Conservation (phyloP, 2,888 invertebrate genomes). For the Ephialtes manifestator region DNA sequence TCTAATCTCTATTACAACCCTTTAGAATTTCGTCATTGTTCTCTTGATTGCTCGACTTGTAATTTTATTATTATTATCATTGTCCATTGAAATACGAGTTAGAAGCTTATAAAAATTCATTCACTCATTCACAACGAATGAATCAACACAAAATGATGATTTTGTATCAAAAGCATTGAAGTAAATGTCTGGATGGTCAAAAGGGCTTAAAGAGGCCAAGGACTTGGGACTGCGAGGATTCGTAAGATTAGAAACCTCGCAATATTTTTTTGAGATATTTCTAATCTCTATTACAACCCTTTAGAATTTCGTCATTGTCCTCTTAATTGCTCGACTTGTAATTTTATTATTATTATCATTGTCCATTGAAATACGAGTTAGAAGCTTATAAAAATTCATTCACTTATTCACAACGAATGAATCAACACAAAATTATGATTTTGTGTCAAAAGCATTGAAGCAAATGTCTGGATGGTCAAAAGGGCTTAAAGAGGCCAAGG, state of each 20-base stretch:
- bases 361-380: neutral
- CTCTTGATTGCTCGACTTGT: no score
- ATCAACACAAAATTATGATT: neutral
- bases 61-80: no score
- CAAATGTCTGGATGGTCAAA: neutral
- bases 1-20: no score
- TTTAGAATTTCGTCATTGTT: no score
- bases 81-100: neutral
- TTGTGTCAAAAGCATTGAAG: neutral
- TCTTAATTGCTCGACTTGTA: no score
- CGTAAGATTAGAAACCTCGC: neutral
- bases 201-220: slow-evolving; percentile 6
- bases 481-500: slow-evolving; percentile 4
- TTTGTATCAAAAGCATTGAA: neutral
- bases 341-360: no score
- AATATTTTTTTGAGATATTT: no score
- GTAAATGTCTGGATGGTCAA: neutral
- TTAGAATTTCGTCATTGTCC: no score
- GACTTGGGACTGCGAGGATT: neutral
- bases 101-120: neutral
- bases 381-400: neutral
- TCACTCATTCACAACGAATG: neutral
- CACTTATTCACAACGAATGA: neutral
- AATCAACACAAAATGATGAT: neutral
- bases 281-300: no score